phyloP scores from a whole-genome alignment of 2,797 vertebrate species.

The Denticeps clupeoides region DNA sequence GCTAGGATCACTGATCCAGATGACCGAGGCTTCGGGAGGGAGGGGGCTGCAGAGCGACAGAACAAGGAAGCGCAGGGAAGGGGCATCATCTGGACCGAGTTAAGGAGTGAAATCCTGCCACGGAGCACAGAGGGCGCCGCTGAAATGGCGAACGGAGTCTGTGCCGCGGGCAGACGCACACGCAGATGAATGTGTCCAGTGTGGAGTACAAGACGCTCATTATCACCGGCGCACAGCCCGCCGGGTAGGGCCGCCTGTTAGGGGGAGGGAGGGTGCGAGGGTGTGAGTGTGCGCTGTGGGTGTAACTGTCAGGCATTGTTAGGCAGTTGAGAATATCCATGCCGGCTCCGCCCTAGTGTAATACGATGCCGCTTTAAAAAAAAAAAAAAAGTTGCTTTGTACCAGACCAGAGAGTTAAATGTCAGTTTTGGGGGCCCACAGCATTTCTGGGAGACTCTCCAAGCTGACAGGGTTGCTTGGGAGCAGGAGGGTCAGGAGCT shows the following conservation, averaged over 20 bases:
- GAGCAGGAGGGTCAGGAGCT: slow-evolving; percentile 8
- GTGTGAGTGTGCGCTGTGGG: slow-evolving; percentile 9
- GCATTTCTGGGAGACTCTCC: slow-evolving; percentile 7
- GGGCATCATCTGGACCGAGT: no score
- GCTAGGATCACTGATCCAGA: no score
- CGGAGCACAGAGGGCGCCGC: no score
- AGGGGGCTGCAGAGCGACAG: not conserved
- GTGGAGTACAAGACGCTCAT: slow-evolving; percentile 21
- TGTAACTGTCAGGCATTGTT: no score
- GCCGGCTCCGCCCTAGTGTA: not conserved
- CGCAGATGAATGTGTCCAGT: slow-evolving; percentile 6
- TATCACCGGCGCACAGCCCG: slow-evolving; percentile 6
- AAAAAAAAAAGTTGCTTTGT: no score
- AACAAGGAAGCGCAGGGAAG: not conserved
- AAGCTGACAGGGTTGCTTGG: not conserved
- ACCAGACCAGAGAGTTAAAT: no score
- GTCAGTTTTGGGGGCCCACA: no score
- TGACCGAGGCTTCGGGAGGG: not conserved
- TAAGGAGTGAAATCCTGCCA: no score
- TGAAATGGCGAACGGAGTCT: slow-evolving; percentile 13
- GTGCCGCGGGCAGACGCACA: not conserved
- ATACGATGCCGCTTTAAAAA: slow-evolving; percentile 11
- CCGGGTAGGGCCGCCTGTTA: slow-evolving; percentile 7
- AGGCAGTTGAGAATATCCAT: no score
- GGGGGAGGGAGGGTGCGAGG: slow-evolving; percentile 3